phyloP scores from a whole-genome alignment of 2,797 vertebrate species.

The Lutjanus campechanus region DNA sequence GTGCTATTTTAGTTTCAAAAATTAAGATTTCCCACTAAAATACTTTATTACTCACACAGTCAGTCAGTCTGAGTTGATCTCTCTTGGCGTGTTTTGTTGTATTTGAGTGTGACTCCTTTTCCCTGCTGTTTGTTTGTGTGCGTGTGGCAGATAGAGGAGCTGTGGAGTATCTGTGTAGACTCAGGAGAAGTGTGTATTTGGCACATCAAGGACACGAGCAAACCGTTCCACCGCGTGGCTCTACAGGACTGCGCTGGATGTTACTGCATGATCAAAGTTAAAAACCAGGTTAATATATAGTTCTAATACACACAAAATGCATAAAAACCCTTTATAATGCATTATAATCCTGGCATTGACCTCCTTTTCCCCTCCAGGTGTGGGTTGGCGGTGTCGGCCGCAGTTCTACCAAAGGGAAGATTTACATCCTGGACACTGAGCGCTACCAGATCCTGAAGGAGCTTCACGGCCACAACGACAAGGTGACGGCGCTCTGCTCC shows the following conservation, averaged over 20 bases:
- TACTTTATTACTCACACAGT: too few species aligned
- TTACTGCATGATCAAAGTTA: slow-evolving; percentile 93
- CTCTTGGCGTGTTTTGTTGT: not conserved
- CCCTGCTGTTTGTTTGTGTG: not conserved
- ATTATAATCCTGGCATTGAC: not conserved
- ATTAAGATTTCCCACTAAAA: too few species aligned
- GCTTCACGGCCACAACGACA: slow-evolving; percentile 89
- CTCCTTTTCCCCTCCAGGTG: slow-evolving; percentile 81
- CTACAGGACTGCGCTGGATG: slow-evolving; percentile 91
- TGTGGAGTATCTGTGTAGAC: slow-evolving; percentile 87
- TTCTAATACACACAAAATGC: too few species aligned
- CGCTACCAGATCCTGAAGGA: slow-evolving; percentile 91
- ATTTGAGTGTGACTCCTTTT: not conserved
- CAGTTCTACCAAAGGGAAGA: slow-evolving; percentile 90
- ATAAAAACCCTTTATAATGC: not conserved
- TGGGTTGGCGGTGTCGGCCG: slow-evolving; percentile 91
- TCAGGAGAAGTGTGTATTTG: slow-evolving; percentile 88
- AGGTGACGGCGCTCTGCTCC: slow-evolving; percentile 90
- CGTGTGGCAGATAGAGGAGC: slow-evolving; percentile 86
- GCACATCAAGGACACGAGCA: slow-evolving; percentile 82
- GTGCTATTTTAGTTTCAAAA: too few species aligned
- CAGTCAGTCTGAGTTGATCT: not conserved
- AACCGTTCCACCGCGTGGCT: slow-evolving; percentile 79
- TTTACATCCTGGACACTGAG: slow-evolving; percentile 90
- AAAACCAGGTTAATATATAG: slow-evolving; percentile 88